Conservation (phyloP, 2,113 vertebrate species). For the Dolichallabes microphthalmus region DNA sequence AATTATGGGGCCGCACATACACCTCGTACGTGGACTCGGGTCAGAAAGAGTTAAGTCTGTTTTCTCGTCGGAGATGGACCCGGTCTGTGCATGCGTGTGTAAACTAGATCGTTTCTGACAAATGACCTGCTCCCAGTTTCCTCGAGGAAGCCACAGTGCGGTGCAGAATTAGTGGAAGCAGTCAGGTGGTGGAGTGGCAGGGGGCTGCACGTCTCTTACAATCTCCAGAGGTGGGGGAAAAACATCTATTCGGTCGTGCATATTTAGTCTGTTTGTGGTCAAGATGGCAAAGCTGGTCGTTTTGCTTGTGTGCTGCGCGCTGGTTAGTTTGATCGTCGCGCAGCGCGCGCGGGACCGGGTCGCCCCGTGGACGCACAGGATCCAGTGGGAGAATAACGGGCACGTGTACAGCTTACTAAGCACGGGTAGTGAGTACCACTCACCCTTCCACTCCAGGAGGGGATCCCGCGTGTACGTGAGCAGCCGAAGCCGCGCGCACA, state of each 20-base stretch:
- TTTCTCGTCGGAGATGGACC: slow-evolving; percentile 40
- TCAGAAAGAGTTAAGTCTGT: slow-evolving; percentile 61
- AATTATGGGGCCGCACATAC: slow-evolving; percentile 23
- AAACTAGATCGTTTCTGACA: slow-evolving; percentile 58
- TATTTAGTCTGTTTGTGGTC: slow-evolving; percentile 14
- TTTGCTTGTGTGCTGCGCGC: slow-evolving; percentile 62
- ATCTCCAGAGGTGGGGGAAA: slow-evolving; percentile 35
- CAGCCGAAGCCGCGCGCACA: slow-evolving; percentile 48
- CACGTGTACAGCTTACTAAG: slow-evolving; percentile 73
- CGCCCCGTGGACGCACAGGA: slow-evolving; percentile 67
- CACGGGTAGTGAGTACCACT: slow-evolving; percentile 71
- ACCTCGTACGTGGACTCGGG: slow-evolving; percentile 49
- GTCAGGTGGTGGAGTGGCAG: background rate
- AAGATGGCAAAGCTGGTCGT: slow-evolving; percentile 64
- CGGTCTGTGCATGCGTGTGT: slow-evolving; percentile 58
- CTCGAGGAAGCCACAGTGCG: slow-evolving; percentile 42
- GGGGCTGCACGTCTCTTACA: slow-evolving; percentile 35
- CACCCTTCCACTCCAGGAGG: slow-evolving; percentile 59
- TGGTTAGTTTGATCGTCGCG: slow-evolving; percentile 56
- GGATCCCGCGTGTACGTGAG: slow-evolving; percentile 62
- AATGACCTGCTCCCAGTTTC: slow-evolving; percentile 49
- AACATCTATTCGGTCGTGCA: background rate
- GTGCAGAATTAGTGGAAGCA: background rate
- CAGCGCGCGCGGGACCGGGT: slow-evolving; percentile 49
- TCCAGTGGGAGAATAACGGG: slow-evolving; percentile 77